Evolutionary conservation across 2,797 vertebrate genomes (phyloP).

Genomic region (Triplophysa bombifrons): DNA sequence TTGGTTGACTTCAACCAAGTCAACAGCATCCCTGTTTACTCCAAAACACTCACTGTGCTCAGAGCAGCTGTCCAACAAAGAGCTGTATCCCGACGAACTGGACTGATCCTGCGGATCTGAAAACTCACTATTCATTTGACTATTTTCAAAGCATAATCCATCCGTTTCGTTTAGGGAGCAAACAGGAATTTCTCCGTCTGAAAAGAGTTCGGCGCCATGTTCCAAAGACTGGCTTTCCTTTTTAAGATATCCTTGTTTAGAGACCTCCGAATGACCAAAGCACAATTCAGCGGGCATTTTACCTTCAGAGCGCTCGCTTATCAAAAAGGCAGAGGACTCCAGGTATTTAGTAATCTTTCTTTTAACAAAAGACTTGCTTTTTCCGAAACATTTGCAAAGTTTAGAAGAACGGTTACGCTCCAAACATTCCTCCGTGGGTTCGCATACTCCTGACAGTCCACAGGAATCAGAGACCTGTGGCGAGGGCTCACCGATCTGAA

Average conservation of each 20-base stretch:
- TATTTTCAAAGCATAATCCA: conserved; percentile 38
- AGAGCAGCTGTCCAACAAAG: conserved; percentile 45
- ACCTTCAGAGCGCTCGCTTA: conserved; percentile 50
- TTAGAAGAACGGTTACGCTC: conserved; percentile 58
- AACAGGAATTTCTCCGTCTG: conserved; percentile 55
- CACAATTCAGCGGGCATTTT: conserved; percentile 70
- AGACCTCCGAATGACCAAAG: conserved; percentile 55
- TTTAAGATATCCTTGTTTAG: conserved; percentile 60
- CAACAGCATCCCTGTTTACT: conserved; percentile 23
- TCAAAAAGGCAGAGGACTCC: conserved; percentile 63
- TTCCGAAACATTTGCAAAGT: conserved; percentile 41
- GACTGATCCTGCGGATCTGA: conserved; percentile 37
- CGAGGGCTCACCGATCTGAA: conserved; percentile 60
- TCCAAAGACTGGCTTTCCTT: conserved; percentile 58
- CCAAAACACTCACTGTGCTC: conserved; percentile 59
- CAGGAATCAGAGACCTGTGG: conserved; percentile 56
- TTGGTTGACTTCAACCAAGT: conserved; percentile 37
- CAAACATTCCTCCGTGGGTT: conserved; percentile 57
- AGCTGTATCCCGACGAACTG: conserved; percentile 46
- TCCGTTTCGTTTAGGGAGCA: conserved; percentile 53
- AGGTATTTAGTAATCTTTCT: conserved; percentile 64
- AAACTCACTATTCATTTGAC: conserved; percentile 38
- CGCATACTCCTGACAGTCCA: conserved; percentile 38
- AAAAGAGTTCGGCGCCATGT: conserved; percentile 54
- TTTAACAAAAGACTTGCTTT: conserved; percentile 35